Conservation (phyloP, 1,140 invertebrate genomes). For the Eurosta solidaginis region DNA sequence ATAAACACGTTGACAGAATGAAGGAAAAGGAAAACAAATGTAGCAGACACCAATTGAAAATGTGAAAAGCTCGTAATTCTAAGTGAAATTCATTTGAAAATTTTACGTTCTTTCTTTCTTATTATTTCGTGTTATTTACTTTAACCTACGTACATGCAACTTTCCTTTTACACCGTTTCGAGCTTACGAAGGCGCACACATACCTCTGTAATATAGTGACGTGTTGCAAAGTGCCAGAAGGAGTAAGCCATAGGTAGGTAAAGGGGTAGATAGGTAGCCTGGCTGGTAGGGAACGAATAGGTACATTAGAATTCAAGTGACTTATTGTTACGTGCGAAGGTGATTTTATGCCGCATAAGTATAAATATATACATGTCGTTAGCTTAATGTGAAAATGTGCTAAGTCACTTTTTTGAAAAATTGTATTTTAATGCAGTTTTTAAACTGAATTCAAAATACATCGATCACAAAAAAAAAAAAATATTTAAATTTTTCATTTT, state of each 20-base stretch:
- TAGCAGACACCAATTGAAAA: conserved; percentile 6
- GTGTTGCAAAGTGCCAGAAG: background rate
- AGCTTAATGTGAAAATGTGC: no score
- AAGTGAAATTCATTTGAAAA: conserved; percentile 23
- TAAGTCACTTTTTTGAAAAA: no score
- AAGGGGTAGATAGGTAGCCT: no score
- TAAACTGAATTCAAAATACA: no score
- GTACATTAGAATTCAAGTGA: background rate
- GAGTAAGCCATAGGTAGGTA: no score
- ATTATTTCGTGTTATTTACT: background rate
- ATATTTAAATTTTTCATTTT: no score
- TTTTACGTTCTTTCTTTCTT: background rate
- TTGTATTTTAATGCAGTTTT: no score
- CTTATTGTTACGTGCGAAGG: background rate
- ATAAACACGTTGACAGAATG: background rate
- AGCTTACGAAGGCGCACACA: background rate
- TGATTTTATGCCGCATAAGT: no score
- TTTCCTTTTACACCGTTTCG: no score
- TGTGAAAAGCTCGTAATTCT: conserved; percentile 22
- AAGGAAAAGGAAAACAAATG: background rate
- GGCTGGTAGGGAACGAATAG: background rate
- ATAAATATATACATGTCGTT: no score
- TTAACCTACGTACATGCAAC: background rate
- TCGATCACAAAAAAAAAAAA: no score
- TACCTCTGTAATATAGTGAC: background rate